These are phyloP conservation scores for Piaya cayana DNA, from an alignment of 2,113 vertebrate genomes.

Conservation along the genomic window DNA sequence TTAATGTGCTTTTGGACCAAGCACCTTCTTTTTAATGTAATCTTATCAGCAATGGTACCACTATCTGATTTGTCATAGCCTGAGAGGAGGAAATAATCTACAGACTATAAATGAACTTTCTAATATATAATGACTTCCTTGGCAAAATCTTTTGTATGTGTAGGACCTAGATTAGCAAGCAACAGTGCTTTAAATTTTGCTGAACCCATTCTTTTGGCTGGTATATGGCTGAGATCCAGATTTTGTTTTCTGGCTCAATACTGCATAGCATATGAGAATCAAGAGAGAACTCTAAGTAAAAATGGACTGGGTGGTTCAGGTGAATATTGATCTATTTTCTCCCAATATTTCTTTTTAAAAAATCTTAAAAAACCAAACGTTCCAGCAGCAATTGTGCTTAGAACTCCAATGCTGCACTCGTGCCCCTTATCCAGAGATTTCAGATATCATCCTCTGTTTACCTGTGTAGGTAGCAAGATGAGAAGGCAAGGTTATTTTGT, in stretches of 20 bases:
- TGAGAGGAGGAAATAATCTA: neutral
- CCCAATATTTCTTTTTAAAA: neutral
- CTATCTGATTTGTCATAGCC: neutral
- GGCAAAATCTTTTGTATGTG: neutral
- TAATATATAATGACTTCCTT: neutral
- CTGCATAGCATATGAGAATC: neutral
- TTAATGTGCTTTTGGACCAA: neutral
- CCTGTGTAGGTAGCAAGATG: neutral
- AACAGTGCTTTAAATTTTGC: neutral
- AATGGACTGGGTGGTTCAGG: neutral
- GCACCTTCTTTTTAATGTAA: neutral
- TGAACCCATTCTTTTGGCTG: neutral
- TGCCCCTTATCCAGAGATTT: neutral
- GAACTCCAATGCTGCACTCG: neutral
- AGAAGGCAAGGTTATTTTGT: neutral
- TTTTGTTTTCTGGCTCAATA: neutral
- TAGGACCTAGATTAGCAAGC: neutral
- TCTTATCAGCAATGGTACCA: rapidly evolving
- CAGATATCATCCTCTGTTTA: neutral
- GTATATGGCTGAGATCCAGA: neutral
- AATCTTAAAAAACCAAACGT: neutral
- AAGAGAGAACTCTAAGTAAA: neutral
- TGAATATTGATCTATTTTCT: neutral
- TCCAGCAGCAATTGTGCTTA: neutral
- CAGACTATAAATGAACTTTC: neutral